These are phyloP conservation scores for Heteromurus nitidus DNA, from an alignment of 2,888 invertebrate genomes.

Conservation along the genomic window DNA sequence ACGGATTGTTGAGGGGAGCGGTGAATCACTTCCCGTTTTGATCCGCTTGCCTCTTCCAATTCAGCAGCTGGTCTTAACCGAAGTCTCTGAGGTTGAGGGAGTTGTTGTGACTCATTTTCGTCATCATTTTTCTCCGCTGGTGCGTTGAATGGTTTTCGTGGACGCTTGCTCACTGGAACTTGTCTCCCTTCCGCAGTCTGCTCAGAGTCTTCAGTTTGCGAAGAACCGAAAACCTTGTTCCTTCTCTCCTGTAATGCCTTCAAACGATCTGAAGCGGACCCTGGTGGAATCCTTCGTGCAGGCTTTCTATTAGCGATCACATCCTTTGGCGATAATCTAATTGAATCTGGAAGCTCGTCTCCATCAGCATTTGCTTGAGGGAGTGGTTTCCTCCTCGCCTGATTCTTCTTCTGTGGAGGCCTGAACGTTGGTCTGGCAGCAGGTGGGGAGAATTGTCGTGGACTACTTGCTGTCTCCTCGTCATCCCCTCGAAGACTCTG, in stretches of 20 bases:
- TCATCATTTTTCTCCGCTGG: background rate
- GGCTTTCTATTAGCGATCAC: conserved; percentile 71
- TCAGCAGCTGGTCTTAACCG: background rate
- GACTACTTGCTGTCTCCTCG: background rate
- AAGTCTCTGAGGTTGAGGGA: background rate
- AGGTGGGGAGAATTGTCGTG: conserved; percentile 45
- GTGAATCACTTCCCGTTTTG: conserved; percentile 32
- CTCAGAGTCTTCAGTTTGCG: conserved; percentile 25
- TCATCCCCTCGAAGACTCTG: conserved; percentile 19
- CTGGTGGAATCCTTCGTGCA: conserved; percentile 71
- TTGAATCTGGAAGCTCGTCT: conserved; percentile 66
- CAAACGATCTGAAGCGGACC: conserved; percentile 69
- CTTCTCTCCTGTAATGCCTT: conserved; percentile 69
- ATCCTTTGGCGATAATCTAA: conserved; percentile 69
- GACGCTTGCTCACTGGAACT: conserved; percentile 42
- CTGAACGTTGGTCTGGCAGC: conserved; percentile 61
- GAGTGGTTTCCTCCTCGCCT: conserved; percentile 38
- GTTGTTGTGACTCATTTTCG: background rate
- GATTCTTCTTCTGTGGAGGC: conserved; percentile 33
- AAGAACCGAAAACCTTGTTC: conserved; percentile 55
- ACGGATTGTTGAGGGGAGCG: background rate
- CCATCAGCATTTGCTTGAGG: background rate
- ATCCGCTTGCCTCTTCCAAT: conserved; percentile 27
- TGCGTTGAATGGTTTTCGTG: conserved; percentile 11
- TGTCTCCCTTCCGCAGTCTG: conserved; percentile 51